Evolutionary conservation across 2,113 vertebrate species (phyloP), one percentile per base, ranked within the genome.

Genomic region (Antechinus stuartii): DNA sequence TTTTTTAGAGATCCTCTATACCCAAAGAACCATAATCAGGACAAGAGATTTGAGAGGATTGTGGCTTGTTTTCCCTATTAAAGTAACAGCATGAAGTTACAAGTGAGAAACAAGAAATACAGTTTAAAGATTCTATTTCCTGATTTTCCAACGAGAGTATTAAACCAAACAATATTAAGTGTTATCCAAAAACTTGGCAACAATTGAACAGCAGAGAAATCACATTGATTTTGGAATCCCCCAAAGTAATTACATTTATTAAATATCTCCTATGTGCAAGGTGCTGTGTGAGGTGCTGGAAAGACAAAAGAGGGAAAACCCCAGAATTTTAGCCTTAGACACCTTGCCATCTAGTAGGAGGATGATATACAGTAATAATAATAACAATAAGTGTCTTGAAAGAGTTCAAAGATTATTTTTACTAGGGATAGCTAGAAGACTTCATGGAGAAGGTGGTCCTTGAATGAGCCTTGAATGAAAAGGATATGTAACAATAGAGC

Each of bases 181-280:
- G 92, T 84, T 94, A 93, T 96, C 56, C 46, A 91, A 46, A 47
- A 95, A 90, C 7, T 68, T 90, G 96, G 93, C 98, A 94, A 90
- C 42, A 11, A 90, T 49, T 96, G 95, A 97, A 95, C 95, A 35
- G 90, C 93, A 95, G 47, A 54, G 95, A 93, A 93, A 97, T 0
- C 97, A 94, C 97, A 97, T 93, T 90, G 94, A 96, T 95, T 96
- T 76, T 76, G 35, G 1, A n/a, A 14, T 76, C 68, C 35, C 16
- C 35, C 0, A 84, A 84, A 42, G 14, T 42, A 84, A 84, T 42
- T 42, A 22, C 1, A 46, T 24, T 90, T 53, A n/a, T 1, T 91
- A 55, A 89, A 24, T 5, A 0, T 47, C 30, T 26, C 1, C 8
- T 9, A 14, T 16, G 19, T 49, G 26, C 14, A 47, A 94, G 91